These are phyloP conservation scores for Pteruthius melanotis DNA, from an alignment of 2,113 vertebrate genomes.

Conservation along the genomic window DNA sequence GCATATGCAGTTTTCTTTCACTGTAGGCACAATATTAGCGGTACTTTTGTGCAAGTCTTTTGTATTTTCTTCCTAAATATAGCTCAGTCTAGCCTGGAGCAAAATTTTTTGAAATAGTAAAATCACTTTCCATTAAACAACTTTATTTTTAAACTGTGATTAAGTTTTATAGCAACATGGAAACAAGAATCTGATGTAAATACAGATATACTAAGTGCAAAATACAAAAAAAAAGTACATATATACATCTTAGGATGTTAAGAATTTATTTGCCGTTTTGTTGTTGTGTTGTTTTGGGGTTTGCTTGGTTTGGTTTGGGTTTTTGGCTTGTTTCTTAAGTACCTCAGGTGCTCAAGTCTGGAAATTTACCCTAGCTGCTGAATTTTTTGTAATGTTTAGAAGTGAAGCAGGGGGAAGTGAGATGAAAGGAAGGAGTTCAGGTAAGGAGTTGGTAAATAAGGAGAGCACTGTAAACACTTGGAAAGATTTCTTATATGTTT, in stretches of 20 bases:
- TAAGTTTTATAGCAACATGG: not conserved
- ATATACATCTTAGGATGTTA: not conserved
- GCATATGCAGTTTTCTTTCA: not conserved
- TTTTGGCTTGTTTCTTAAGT: not conserved
- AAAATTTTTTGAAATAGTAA: not conserved
- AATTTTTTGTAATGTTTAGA: not conserved
- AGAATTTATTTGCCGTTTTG: not conserved
- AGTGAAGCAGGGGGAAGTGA: not conserved
- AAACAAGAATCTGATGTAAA: not conserved
- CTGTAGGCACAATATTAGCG: not conserved
- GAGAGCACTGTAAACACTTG: not conserved
- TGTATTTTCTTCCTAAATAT: not conserved
- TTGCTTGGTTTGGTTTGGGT: not conserved
- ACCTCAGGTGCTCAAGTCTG: not conserved
- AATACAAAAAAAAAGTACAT: not conserved
- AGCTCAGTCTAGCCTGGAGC: not conserved
- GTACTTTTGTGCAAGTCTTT: not conserved
- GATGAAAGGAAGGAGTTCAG: not conserved
- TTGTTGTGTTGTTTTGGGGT: not conserved
- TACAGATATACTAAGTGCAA: not conserved
- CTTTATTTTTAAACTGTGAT: not conserved
- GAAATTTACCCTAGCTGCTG: not conserved
- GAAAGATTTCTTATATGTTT: not conserved
- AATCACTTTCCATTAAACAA: not conserved
- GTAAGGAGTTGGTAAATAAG: rapidly evolving